Evolutionary conservation across 2,888 invertebrate genomes (phyloP).

Genomic region (Ophioninae sp.): DNA sequence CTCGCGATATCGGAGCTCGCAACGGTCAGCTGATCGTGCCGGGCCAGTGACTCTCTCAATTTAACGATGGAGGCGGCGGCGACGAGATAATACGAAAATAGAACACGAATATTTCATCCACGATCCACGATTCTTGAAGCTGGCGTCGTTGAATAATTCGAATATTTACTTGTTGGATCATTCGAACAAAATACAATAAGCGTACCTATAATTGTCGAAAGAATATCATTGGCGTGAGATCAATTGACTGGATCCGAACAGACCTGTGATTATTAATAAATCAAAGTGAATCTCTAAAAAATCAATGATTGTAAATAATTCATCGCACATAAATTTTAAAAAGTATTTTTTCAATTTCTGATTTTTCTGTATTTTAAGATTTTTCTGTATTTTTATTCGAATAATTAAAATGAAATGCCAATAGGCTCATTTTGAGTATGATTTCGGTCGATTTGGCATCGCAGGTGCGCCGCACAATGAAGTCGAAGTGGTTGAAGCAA

Average conservation of each 20-base stretch:
- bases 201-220: neutral
- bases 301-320: neutral
- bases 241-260: neutral
- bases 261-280: neutral
- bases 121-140: no score
- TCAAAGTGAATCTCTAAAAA: neutral
- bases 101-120: no score
- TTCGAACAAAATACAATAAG: neutral
- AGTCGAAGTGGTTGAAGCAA: neutral
- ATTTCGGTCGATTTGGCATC: no score
- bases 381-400: neutral
- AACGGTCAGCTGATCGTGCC: no score
- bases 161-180: neutral
- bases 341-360: neutral
- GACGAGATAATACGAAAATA: no score
- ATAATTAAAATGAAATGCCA: neutral
- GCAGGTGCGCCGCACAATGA: neutral
- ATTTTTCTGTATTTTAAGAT: neutral
- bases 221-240: neutral
- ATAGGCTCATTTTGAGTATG: no score
- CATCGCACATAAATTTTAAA: neutral
- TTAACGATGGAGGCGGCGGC: no score
- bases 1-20: no score
- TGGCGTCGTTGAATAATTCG: neutral
- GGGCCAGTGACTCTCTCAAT: no score